Evolutionary conservation across 2,797 vertebrate genomes (phyloP).

Genomic region (Allochrocebus solatus): DNA sequence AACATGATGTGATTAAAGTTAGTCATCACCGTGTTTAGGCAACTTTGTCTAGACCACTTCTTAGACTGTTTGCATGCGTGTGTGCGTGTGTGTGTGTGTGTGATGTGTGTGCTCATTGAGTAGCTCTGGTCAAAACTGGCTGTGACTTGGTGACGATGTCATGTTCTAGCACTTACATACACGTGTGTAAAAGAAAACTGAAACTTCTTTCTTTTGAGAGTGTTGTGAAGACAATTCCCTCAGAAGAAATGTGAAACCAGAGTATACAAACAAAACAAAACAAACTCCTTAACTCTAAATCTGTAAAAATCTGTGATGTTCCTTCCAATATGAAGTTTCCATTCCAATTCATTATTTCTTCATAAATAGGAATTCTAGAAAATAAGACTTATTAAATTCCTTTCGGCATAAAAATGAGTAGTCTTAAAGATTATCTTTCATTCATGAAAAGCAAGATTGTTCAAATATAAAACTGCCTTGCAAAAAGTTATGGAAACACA

Average conservation of each 20-base stretch:
- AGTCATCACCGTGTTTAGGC: neutral
- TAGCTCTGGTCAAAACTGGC: neutral
- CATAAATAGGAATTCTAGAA: neutral
- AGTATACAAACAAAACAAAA: neutral
- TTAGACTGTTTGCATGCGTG: no score
- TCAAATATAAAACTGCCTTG: neutral
- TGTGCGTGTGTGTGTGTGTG: neutral
- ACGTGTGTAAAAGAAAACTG: neutral
- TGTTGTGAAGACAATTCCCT: neutral
- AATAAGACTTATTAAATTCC: neutral
- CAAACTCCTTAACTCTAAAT: neutral
- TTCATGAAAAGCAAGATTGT: neutral
- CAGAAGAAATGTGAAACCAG: neutral
- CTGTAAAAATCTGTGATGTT: neutral
- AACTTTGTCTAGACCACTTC: neutral
- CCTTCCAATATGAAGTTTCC: neutral
- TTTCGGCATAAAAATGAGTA: neutral
- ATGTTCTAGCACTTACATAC: neutral
- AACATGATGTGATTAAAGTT: neutral
- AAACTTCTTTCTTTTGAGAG: neutral
- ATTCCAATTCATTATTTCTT: neutral
- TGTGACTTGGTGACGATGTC: neutral
- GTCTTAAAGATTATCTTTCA: neutral
- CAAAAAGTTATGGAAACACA: neutral
- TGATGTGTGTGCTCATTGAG: neutral